Evolutionary conservation across 2,888 invertebrate species (phyloP).

Genomic region (Parascotia fuliginaria): DNA sequence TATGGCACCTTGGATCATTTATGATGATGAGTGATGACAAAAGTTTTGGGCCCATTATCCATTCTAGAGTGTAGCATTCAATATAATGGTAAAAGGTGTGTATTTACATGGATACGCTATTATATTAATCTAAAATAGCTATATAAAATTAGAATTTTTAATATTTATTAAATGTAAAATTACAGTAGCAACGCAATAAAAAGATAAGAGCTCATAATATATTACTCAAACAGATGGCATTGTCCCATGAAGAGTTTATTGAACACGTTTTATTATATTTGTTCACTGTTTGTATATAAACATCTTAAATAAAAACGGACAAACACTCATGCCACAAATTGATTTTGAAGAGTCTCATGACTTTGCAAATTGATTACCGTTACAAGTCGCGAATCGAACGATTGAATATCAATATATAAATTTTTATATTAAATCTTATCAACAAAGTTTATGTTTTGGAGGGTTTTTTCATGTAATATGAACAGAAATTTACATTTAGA

Average conservation of each 20-base stretch:
- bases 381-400: slow-evolving; percentile 30
- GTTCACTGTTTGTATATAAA: slow-evolving; percentile 64
- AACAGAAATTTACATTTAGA: neutral
- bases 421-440: slow-evolving; percentile 6
- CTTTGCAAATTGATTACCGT: slow-evolving; percentile 45
- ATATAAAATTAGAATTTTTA: no score
- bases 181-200: neutral
- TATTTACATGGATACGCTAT: no score
- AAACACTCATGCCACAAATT: slow-evolving; percentile 38
- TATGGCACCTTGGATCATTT: no score
- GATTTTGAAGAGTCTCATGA: slow-evolving; percentile 39
- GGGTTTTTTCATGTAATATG: slow-evolving; percentile 2
- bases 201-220: slow-evolving; percentile 1
- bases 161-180: no score
- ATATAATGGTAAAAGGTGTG: no score
- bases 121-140: no score
- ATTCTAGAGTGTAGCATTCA: no score
- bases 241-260: slow-evolving; percentile 37
- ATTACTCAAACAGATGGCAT: slow-evolving; percentile 2
- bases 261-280: no score
- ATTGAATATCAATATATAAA: slow-evolving; percentile 9
- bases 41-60: no score
- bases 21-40: no score
- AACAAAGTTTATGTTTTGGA: neutral
- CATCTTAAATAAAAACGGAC: slow-evolving; percentile 50